These are phyloP conservation scores for Aphaenogaster floridana DNA, from an alignment of 1,140 invertebrate species.

Conservation along the genomic window DNA sequence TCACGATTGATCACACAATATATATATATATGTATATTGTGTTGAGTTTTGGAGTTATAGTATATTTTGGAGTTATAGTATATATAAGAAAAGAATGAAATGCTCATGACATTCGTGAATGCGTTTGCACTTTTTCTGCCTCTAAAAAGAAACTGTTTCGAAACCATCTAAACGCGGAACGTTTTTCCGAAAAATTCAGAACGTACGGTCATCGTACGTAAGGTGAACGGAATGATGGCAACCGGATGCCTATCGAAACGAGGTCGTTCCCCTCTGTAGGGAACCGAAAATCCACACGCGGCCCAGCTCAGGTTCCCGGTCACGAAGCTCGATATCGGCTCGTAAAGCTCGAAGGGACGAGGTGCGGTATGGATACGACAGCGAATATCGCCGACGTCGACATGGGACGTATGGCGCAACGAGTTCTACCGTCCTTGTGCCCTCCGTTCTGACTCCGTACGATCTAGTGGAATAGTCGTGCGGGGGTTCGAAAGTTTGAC, in stretches of 20 bases:
- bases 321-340: slow-evolving; percentile 71
- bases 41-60: neutral
- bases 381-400: slow-evolving; percentile 72
- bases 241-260: slow-evolving; percentile 3
- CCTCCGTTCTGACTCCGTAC: slow-evolving; percentile 5
- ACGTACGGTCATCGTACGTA: slow-evolving; percentile 33
- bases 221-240: slow-evolving; percentile 34
- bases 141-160: neutral
- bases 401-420: slow-evolving; percentile 60
- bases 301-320: slow-evolving; percentile 66
- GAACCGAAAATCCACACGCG: slow-evolving; percentile 70
- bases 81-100: neutral
- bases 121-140: neutral
- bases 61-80: neutral
- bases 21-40: neutral
- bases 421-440: slow-evolving; percentile 48
- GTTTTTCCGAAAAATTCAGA: slow-evolving; percentile 31
- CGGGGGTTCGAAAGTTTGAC: slow-evolving; percentile 65
- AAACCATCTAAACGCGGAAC: neutral
- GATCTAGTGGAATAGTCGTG: slow-evolving; percentile 50
- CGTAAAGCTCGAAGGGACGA: slow-evolving; percentile 68
- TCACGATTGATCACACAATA: neutral
- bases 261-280: slow-evolving; percentile 59
- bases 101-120: neutral
- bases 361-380: slow-evolving; percentile 70